Conservation (phyloP, 2,113 vertebrate species). For the Merops nubicus region DNA sequence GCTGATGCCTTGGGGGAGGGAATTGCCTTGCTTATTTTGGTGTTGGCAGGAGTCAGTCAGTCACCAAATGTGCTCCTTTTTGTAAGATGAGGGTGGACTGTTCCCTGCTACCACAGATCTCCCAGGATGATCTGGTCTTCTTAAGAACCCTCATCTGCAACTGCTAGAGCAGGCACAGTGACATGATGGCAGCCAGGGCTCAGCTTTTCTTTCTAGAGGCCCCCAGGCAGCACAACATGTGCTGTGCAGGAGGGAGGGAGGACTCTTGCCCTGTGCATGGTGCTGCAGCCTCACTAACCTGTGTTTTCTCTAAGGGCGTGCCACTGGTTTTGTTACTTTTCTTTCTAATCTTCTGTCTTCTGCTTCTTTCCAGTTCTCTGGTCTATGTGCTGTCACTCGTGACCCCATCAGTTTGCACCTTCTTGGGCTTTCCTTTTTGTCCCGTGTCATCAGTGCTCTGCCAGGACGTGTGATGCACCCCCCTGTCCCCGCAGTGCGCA, state of each 20-base stretch:
- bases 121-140: not conserved
- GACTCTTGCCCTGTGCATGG: not conserved
- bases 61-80: not conserved
- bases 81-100: not conserved
- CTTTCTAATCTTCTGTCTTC: constrained; percentile 48
- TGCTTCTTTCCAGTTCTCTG: constrained; percentile 63
- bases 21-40: not conserved
- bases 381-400: constrained; percentile 31
- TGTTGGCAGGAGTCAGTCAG: not conserved
- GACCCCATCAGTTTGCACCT: constrained; percentile 14
- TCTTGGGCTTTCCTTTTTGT: not conserved
- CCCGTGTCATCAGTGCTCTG: not conserved
- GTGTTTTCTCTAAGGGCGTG: not conserved
- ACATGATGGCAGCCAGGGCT: not conserved
- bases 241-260: not conserved
- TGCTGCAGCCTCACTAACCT: not conserved
- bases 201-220: not conserved
- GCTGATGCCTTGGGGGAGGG: not conserved
- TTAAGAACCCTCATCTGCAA: not conserved
- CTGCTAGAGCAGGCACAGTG: not conserved
- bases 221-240: not conserved
- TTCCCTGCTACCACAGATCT: not conserved
- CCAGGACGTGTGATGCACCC: not conserved
- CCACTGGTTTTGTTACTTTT: not conserved
- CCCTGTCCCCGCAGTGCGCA: not conserved